Evolutionary conservation across 2,888 invertebrate genomes (phyloP), one percentile per base, ranked within the genome.

Genomic region (Tetropium fuscum): DNA sequence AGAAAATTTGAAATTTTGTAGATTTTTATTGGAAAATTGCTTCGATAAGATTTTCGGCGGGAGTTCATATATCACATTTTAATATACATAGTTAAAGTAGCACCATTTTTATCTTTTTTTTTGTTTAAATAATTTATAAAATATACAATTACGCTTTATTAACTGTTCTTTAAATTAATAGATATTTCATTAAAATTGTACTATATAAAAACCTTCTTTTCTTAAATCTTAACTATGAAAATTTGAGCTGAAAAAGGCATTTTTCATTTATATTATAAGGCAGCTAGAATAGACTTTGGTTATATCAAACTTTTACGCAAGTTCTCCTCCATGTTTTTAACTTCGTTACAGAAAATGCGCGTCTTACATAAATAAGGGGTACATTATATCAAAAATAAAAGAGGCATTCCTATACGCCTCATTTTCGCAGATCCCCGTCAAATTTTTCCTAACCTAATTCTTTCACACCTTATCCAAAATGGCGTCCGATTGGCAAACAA

Each of bases 251-350:
- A 64, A 65, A 68, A 61, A 64, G 66, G 66, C 64, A 63, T 70
- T 60, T n/a, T n/a, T 53, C 48, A 53, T 43, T 44, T 59, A 60
- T 57, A 66, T 57, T 60, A 60, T 64, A 68, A 70, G 70, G 66
- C 69, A 69, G 66, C 71, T 70, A 72, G 57, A 66, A 62, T 65
- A 65, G 65, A 69, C 72, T 72, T 72, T 72, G 72, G 72, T 72
- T 71, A 66, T 57, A 60, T 59, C 62, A 68, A 63, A 64, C 63
- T 60, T 59, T 58, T 56, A 61, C 58, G 58, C 60, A 53, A 56
- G 59, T 59, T 51, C 43, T 53, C 38, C 57, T 53, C 53, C 45
- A 34, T 34, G 32, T 49, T 44, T 58, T 58, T 63, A 13, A 57
- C 59, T 48, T 32, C 11, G 44, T 53, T 43, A 53, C 45, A 53